These are phyloP conservation scores for Drosophila pseudoananassae DNA, from an alignment of 1,140 invertebrate species.

Conservation along the genomic window DNA sequence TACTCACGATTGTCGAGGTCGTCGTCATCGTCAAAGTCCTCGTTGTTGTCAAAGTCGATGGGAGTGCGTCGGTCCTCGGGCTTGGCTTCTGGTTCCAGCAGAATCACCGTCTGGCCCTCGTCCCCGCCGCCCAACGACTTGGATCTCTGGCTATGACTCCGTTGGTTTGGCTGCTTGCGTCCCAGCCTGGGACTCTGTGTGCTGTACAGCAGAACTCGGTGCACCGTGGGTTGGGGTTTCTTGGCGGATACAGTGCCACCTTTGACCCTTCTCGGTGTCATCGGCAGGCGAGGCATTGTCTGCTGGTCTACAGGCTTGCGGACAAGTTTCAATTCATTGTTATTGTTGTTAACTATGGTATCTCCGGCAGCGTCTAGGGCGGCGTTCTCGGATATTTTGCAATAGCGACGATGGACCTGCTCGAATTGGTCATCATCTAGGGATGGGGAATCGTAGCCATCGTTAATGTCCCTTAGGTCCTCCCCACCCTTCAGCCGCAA, in stretches of 20 bases:
- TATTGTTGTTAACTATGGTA: constrained; percentile 48
- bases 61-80: constrained; percentile 10
- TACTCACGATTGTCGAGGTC: constrained; percentile 72
- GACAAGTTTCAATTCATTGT: constrained; percentile 23
- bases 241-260: constrained; percentile 47
- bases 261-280: constrained; percentile 51
- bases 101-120: constrained; percentile 32
- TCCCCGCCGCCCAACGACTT: constrained; percentile 30
- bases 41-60: constrained; percentile 50
- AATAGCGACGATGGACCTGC: constrained; percentile 49
- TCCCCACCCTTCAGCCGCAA: constrained; percentile 9
- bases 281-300: constrained; percentile 37
- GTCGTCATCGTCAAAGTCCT: constrained; percentile 69
- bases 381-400: constrained; percentile 25
- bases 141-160: constrained; percentile 35
- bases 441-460: constrained; percentile 34
- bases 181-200: constrained; percentile 70
- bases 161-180: constrained; percentile 61
- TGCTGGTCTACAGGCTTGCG: constrained; percentile 12
- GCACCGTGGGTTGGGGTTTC: constrained; percentile 63
- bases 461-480: constrained; percentile 31
- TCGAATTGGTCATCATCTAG: constrained; percentile 44
- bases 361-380: constrained; percentile 20
- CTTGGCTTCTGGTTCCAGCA: constrained; percentile 46
- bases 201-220: constrained; percentile 73